These are phyloP conservation scores for Drosophila asahinai DNA, from an alignment of 1,140 invertebrate species.

Conservation along the genomic window DNA sequence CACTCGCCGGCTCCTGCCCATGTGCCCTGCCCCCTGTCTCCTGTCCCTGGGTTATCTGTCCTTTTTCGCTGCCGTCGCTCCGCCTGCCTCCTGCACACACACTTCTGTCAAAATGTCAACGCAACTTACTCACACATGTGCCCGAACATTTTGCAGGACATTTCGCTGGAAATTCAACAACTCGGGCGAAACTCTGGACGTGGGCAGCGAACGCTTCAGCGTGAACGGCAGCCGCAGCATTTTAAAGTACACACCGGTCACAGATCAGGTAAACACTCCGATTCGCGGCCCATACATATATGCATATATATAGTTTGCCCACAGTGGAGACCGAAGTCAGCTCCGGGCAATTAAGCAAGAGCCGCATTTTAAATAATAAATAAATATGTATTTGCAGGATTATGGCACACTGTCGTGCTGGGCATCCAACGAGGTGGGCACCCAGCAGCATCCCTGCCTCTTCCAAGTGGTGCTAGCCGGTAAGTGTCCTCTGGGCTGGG, in stretches of 20 bases:
- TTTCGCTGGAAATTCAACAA: conserved; percentile 97
- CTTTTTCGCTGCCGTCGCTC: conserved; percentile 29
- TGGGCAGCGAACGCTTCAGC: conserved; percentile 90
- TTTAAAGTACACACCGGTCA: conserved; percentile 90
- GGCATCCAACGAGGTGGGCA: conserved; percentile 91
- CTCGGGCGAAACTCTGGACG: conserved; percentile 92
- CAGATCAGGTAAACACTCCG: conserved; percentile 86
- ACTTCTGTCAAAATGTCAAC: conserved; percentile 78
- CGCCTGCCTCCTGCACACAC: conserved; percentile 49
- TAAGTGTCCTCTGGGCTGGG: conserved; percentile 75
- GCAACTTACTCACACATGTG: conserved; percentile 62
- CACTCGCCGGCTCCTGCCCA: conserved; percentile 33
- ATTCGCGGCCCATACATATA: conserved; percentile 14
- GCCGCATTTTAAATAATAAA: conserved; percentile 61
- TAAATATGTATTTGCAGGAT: conserved; percentile 85
- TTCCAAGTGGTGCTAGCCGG: conserved; percentile 92
- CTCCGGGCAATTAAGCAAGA: conserved; percentile 61
- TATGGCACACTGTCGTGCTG: conserved; percentile 92
- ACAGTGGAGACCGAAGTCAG: conserved; percentile 38
- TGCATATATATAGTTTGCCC: conserved; percentile 13
- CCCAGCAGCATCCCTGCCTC: conserved; percentile 90
- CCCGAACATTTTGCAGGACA: conserved; percentile 84
- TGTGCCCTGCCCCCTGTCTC: not conserved
- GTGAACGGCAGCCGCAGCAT: conserved; percentile 89
- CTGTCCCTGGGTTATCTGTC: not conserved